A percentile compares a stretch with the other conserved stretches of the same genome.
Evolutionary conservation across 1,140 invertebrate species (phyloP).

Genomic region (Sarcophaga peregrina): DNA sequence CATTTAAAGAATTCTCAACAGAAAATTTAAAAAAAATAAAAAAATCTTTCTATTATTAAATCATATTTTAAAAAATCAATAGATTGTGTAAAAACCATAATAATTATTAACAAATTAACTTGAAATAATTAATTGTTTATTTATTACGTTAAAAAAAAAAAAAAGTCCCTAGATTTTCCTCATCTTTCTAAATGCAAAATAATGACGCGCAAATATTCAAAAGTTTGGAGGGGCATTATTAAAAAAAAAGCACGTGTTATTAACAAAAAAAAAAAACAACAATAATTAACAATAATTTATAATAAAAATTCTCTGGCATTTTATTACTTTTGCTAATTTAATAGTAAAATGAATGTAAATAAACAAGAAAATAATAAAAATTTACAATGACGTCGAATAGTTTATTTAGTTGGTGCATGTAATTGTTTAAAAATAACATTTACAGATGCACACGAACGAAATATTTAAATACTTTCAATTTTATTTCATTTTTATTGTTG

Average conservation of each 20-base stretch:
- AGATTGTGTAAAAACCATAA: background rate
- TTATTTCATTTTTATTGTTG: background rate
- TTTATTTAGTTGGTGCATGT: background rate
- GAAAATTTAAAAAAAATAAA: no score
- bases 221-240: background rate
- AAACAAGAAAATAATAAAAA: background rate
- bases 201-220: background rate
- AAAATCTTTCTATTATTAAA: background rate
- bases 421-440: background rate
- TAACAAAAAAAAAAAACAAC: background rate
- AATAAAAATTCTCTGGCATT: no score
- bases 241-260: background rate
- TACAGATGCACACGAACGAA: background rate
- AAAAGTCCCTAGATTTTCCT: background rate
- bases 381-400: background rate
- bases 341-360: no score
- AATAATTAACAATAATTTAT: background rate
- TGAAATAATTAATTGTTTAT: slow-evolving; percentile 17
- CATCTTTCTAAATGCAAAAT: background rate
- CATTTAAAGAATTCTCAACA: no score
- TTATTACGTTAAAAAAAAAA: background rate
- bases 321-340: no score
- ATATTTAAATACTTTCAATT: background rate
- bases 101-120: slow-evolving; percentile 5
- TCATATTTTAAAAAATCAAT: background rate